A percentile compares a stretch with the other conserved stretches of the same genome.
These are phyloP conservation scores for Fregetta grallaria DNA, from an alignment of 2,113 vertebrate species.

Conservation along the genomic window DNA sequence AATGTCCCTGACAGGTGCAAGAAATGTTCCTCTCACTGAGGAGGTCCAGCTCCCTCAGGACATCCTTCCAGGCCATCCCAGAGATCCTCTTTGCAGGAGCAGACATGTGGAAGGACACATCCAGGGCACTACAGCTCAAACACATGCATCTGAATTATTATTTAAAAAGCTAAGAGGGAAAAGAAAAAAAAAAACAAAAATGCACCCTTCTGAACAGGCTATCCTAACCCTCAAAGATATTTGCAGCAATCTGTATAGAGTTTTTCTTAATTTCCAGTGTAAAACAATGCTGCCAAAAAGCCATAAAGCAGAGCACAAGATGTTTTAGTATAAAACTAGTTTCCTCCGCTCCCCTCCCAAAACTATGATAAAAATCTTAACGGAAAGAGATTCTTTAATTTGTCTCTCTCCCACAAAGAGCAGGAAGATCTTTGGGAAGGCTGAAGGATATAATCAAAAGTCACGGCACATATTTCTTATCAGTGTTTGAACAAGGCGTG, in stretches of 20 bases:
- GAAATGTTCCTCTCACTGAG: neutral
- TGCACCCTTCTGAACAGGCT: neutral
- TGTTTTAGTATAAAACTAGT: neutral
- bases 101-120: neutral
- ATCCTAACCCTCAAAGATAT: neutral
- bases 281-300: neutral
- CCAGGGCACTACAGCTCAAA: neutral
- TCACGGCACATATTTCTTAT: constrained; percentile 6
- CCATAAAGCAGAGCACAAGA: neutral
- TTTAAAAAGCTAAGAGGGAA: neutral
- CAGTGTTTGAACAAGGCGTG: neutral
- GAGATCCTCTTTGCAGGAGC: neutral
- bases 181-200: neutral
- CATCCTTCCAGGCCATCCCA: neutral
- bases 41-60: neutral
- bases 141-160: neutral
- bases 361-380: constrained; percentile 28
- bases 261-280: neutral
- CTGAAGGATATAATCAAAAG: neutral
- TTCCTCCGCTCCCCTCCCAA: neutral
- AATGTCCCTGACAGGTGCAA: neutral
- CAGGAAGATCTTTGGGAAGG: neutral
- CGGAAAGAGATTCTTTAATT: constrained; percentile 1
- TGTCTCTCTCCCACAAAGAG: neutral
- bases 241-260: neutral